Conservation (phyloP, 2,888 invertebrate species). For the Apamea monoglypha region DNA sequence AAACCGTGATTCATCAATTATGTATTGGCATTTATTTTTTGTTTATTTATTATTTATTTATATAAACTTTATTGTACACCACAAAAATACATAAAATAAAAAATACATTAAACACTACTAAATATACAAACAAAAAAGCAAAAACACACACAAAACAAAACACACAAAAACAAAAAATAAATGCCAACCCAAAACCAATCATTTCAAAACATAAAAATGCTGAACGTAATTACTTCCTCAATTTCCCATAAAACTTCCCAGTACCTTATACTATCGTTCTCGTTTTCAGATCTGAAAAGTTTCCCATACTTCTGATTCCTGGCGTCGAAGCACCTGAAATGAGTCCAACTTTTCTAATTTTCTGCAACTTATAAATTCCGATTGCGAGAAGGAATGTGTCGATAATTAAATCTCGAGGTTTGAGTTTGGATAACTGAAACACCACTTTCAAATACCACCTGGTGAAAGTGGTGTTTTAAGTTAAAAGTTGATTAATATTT, state of each 20-base stretch:
- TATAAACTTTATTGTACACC: too few species aligned
- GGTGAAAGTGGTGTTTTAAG: slow-evolving; percentile 1
- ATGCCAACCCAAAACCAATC: slow-evolving; percentile 4
- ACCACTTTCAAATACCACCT: too few species aligned
- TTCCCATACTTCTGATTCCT: slow-evolving; percentile 78
- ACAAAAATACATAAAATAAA: too few species aligned
- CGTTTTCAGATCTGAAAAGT: slow-evolving; percentile 79
- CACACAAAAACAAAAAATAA: background rate
- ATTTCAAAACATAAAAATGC: slow-evolving; percentile 33
- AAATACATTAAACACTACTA: too few species aligned
- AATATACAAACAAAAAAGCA: too few species aligned
- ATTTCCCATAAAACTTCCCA: slow-evolving; percentile 71
- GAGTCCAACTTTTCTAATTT: slow-evolving; percentile 87
- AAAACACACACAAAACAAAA: too few species aligned
- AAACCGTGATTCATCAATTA: too few species aligned
- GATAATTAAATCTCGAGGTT: slow-evolving; percentile 70
- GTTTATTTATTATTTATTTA: too few species aligned
- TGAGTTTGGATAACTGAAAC: slow-evolving; percentile 19
- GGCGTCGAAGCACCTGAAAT: slow-evolving; percentile 77
- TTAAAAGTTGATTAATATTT: too few species aligned
- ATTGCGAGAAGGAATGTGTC: slow-evolving; percentile 69
- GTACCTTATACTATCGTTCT: slow-evolving; percentile 62
- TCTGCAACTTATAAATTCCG: slow-evolving; percentile 85
- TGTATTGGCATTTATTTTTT: too few species aligned
- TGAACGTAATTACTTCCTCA: slow-evolving; percentile 57